These are phyloP conservation scores for Oreochromis tanganicae DNA, from an alignment of 2,113 vertebrate species.

Conservation along the genomic window DNA sequence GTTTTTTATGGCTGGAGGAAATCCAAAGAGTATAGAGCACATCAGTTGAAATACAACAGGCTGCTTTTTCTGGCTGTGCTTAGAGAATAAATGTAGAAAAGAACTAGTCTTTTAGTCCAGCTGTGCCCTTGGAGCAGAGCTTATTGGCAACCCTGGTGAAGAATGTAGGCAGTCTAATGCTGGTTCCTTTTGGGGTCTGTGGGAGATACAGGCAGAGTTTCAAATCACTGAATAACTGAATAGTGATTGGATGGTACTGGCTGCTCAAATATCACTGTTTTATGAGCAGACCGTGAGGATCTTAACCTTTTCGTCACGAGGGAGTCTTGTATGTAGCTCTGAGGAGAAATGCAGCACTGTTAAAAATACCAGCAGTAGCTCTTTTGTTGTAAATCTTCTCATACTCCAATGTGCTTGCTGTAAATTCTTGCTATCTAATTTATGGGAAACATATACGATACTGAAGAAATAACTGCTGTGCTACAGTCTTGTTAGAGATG, in stretches of 20 bases:
- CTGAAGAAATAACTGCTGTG: not conserved
- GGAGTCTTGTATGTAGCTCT: not conserved
- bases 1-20: not conserved
- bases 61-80: not conserved
- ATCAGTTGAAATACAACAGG: not conserved
- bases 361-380: not conserved
- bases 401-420: not conserved
- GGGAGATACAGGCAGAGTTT: not conserved
- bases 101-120: not conserved
- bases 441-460: not conserved
- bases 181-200: not conserved
- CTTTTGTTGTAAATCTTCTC: not conserved
- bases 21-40: not conserved
- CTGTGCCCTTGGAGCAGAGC: not conserved
- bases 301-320: not conserved
- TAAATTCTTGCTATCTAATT: not conserved
- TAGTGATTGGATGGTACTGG: not conserved
- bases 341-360: not conserved
- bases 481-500: not conserved
- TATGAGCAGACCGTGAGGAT: not conserved
- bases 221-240: slow-evolving; percentile 14
- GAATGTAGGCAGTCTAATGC: not conserved
- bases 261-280: not conserved
- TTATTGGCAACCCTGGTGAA: not conserved
- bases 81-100: not conserved